Conservation (phyloP, 2,888 invertebrate species). For the Tetragonula carbonaria region DNA sequence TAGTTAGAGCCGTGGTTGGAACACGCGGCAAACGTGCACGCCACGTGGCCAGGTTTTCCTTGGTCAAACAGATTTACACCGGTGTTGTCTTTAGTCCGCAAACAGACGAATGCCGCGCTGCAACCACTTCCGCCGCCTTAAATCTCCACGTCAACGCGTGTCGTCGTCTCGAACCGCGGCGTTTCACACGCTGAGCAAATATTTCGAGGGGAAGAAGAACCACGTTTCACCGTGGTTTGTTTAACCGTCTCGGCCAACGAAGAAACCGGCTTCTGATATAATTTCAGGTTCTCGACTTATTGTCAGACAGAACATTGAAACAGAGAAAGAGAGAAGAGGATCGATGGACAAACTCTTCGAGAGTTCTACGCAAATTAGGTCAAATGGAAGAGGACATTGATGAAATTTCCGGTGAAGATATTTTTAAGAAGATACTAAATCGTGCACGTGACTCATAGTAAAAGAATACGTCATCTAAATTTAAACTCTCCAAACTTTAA, state of each 20-base stretch:
- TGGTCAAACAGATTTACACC: constrained; percentile 60
- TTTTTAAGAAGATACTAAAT: not conserved
- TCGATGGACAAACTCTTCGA: not conserved
- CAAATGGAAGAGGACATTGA: not conserved
- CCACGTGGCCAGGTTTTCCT: constrained; percentile 65
- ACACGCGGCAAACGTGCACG: constrained; percentile 59
- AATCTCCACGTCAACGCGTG: constrained; percentile 37
- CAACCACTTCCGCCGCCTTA: constrained; percentile 54
- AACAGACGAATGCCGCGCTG: constrained; percentile 52
- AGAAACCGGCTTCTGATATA: not conserved
- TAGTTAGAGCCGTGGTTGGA: constrained; percentile 31
- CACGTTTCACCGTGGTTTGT: constrained; percentile 9
- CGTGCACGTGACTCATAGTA: no score
- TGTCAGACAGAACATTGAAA: not conserved
- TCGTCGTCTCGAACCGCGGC: not conserved
- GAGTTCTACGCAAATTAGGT: not conserved
- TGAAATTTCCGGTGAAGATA: not conserved
- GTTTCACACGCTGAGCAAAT: constrained; percentile 31
- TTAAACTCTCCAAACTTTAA: not conserved
- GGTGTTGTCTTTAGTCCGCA: constrained; percentile 62
- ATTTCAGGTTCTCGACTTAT: not conserved
- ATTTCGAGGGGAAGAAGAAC: constrained; percentile 1
- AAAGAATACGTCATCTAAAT: no score
- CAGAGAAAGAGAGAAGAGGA: no score
- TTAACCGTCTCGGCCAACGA: constrained; percentile 7